Conservation (phyloP, 2,113 vertebrate genomes). For the Sitta europaea region DNA sequence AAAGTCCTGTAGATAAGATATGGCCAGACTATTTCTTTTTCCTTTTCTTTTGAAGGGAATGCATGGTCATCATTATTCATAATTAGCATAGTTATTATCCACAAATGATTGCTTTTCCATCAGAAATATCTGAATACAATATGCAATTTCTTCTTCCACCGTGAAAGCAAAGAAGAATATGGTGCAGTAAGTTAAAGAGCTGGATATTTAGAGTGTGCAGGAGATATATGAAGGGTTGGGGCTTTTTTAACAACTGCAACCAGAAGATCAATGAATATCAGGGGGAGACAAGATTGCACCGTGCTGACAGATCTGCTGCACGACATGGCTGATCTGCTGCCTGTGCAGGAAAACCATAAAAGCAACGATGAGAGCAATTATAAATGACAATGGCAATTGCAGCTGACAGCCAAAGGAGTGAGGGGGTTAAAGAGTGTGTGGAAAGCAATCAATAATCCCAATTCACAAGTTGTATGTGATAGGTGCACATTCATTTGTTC, state of each 20-base stretch:
- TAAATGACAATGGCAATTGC: neutral
- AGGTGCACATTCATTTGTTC: neutral
- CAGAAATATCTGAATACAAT: neutral
- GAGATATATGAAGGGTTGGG: neutral
- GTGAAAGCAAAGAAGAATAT: neutral
- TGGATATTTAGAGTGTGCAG: neutral
- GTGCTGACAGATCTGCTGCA: neutral
- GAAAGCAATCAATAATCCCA: neutral
- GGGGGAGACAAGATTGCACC: neutral
- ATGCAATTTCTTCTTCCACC: neutral
- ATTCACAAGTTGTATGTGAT: neutral
- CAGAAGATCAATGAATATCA: neutral
- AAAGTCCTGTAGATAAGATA: neutral
- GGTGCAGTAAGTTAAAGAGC: neutral
- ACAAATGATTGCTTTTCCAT: neutral
- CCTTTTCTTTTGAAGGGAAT: neutral
- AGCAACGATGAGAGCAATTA: neutral
- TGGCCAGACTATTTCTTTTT: neutral
- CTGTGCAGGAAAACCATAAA: neutral
- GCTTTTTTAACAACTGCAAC: neutral
- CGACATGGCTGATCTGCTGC: neutral
- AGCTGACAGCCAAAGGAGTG: neutral
- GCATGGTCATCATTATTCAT: neutral
- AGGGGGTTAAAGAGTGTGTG: neutral
- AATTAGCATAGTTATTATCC: neutral